These are phyloP conservation scores for Chrysodeixis includens DNA, from an alignment of 2,888 invertebrate species.

Conservation along the genomic window DNA sequence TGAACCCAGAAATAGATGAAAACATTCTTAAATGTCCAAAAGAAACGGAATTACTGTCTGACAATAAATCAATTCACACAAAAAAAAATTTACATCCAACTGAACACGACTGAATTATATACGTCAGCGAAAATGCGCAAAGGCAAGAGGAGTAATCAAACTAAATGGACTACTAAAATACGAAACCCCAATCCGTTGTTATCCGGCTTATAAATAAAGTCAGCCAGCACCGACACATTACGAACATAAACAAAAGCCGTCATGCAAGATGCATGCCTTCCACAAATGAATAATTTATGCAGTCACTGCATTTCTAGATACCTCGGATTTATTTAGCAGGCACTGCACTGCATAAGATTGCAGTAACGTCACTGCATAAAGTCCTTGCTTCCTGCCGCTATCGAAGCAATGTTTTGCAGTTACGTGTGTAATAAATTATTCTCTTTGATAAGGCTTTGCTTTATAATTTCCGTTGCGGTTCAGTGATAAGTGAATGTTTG, in stretches of 20 bases:
- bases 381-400: constrained; percentile 42
- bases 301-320: constrained; percentile 61
- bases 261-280: constrained; percentile 68
- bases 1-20: no score
- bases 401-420: constrained; percentile 43
- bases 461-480: constrained; percentile 36
- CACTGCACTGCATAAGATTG: constrained; percentile 48
- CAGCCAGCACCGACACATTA: constrained; percentile 21
- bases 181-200: background rate
- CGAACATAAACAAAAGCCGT: constrained; percentile 63
- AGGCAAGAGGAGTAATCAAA: no score
- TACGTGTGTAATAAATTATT: constrained; percentile 36
- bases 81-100: no score
- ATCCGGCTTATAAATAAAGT: constrained; percentile 44
- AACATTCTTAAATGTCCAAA: no score
- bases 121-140: no score
- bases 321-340: constrained; percentile 61
- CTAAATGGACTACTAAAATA: background rate
- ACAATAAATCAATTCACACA: no score
- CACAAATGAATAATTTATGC: constrained; percentile 66
- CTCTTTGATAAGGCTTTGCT: constrained; percentile 34
- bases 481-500: constrained; percentile 15
- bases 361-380: constrained; percentile 48
- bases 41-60: no score
- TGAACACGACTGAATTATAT: background rate